Percentiles rank a stretch among this genome's conserved stretches.
Conservation (phyloP, 2,888 invertebrate species). For the Trichacis sp. region DNA sequence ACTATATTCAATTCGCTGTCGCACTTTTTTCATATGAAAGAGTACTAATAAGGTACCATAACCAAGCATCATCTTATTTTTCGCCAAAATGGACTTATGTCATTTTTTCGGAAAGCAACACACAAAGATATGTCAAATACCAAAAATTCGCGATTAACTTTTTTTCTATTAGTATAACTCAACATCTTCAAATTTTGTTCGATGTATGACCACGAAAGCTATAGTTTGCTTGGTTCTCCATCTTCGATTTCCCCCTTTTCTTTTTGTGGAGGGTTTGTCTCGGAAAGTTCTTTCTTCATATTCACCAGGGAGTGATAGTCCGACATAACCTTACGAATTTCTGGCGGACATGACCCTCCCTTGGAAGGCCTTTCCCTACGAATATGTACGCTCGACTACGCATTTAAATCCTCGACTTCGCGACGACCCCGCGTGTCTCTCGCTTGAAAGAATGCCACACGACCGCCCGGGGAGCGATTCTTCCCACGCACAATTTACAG, state of each 20-base stretch:
- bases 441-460: constrained; percentile 39
- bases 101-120: no score
- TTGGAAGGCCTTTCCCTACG: constrained; percentile 24
- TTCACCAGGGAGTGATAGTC: constrained; percentile 66
- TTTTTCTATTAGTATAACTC: background rate
- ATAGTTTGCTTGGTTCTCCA: constrained; percentile 15
- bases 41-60: no score
- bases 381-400: constrained; percentile 54
- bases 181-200: constrained; percentile 1
- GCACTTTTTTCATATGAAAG: no score
- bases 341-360: constrained; percentile 45
- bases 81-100: no score
- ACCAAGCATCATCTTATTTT: no score
- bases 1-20: no score
- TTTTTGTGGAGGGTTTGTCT: constrained; percentile 35
- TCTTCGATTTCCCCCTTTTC: constrained; percentile 29
- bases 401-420: constrained; percentile 64
- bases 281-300: constrained; percentile 62
- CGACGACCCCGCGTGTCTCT: constrained; percentile 46
- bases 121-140: background rate
- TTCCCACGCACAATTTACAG: constrained; percentile 69
- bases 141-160: background rate
- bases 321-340: constrained; percentile 65
- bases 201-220: constrained; percentile 6
- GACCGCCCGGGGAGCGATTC: constrained; percentile 64